Conservation (phyloP, 2,113 vertebrate genomes). For the Cottus gobio region DNA sequence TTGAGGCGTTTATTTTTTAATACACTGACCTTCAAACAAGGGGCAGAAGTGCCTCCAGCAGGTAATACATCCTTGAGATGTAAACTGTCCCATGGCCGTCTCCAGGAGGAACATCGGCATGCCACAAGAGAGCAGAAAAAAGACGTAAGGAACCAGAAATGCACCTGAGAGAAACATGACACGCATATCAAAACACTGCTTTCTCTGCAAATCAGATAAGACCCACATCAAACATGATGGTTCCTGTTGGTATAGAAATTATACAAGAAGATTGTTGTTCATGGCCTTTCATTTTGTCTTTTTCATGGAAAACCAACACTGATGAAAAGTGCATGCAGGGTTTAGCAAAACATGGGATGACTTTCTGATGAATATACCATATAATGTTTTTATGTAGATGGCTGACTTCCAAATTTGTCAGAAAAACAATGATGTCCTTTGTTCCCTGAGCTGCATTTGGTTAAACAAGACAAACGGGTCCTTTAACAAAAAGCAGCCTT, state of each 20-base stretch:
- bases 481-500: background rate
- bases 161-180: slow-evolving; percentile 64
- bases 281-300: background rate
- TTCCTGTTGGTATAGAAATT: background rate
- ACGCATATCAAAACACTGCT: background rate
- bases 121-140: slow-evolving; percentile 78
- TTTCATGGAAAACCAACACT: background rate
- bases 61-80: slow-evolving; percentile 80
- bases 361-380: background rate
- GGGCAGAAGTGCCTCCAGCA: slow-evolving; percentile 83
- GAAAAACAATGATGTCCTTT: slow-evolving; percentile 9
- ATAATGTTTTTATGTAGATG: too few relatives aligned
- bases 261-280: background rate
- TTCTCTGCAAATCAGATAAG: background rate
- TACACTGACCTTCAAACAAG: slow-evolving; percentile 79
- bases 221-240: background rate
- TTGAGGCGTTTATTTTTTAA: background rate
- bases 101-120: slow-evolving; percentile 82
- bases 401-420: background rate
- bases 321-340: background rate
- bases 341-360: background rate
- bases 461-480: background rate
- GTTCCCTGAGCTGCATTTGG: background rate
- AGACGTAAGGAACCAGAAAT: slow-evolving; percentile 77
- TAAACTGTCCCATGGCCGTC: slow-evolving; percentile 82